Evolutionary conservation across 2,888 invertebrate species (phyloP), one percentile per base, ranked within the genome.

Genomic region (Pseudanteris insignis): DNA sequence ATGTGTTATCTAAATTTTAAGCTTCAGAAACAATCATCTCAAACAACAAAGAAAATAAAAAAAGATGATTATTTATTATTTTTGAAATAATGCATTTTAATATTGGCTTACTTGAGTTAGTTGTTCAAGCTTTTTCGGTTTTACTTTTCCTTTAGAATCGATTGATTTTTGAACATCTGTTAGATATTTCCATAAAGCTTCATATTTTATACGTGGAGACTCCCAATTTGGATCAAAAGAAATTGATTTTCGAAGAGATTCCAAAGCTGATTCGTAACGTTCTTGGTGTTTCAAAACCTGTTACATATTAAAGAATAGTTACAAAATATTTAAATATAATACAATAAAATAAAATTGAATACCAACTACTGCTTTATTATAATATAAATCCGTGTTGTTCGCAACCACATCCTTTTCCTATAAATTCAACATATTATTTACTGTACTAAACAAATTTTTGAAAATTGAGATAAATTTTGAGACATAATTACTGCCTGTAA

Each of bases 291-390:
- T 89, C 40, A 89, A 81, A 0, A 88, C 89, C 92, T 91, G 75
- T n/a, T n/a, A n/a, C n/a, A n/a, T n/a, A n/a, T n/a, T n/a, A n/a
- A n/a, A n/a, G n/a, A 36, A 6, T 14, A 34, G 4, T 6, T n/a
- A 36, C 2, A 36, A 36, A 21, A 24, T 28, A 25, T 9, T n/a
- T n/a, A n/a, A n/a, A n/a, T n/a, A n/a, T n/a, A n/a, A n/a, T n/a
- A n/a, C 13, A n/a, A 2, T 11, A 30, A 44, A 7, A 32, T 2
- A 28, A 15, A 8, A n/a, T 9, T 14, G 1, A 11, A 9, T 10
- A 85, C 88, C 86, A 82, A 93, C 92, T 73, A 90, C 86, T 54
- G 89, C 91, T 82, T 89, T 89, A 80, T 94, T 94, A 75, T 89
- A 92, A 81, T 90, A 89, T 33, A 94, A 83, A 81, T 93, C 92